Base-by-base conservation (phyloP, 2,113 vertebrate genomes). In the Malurus elegans region DNA sequence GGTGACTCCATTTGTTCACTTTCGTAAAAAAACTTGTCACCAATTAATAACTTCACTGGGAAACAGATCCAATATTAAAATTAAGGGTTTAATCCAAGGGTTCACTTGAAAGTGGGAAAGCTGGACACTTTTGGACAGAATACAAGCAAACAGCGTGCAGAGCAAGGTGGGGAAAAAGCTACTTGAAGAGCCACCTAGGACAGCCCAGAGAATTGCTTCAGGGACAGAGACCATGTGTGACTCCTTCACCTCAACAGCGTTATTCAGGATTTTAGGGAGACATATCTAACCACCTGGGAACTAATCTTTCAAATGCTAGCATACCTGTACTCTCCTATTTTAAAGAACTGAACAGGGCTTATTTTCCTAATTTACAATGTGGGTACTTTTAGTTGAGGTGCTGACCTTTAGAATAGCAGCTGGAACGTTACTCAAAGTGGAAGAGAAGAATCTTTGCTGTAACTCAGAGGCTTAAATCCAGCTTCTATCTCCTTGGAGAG, bases 321-420 rank as follows among this genome's bases (percentile, higher is more conserved):
- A 66, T 36, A 61, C 31, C 15, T 23, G 3, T 9, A 53, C 28
- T 64, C 12, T 51, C 12, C 19, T 57, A 42, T 76, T 76, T 29
- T 42, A 62, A 57, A 78, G 60, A 80, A 12, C 6, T 21, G 8
- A 72, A 42, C 8, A n/a, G 29, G n/a, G 3, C 7, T 83, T 79
- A 48, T 76, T 57, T 91, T 69, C 62, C 12, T 83, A 50, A 62
- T 78, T 90, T 83, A 50, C 38, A 70, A 2, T 6, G 18, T 21
- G 15, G 19, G 2, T 45, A 26, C 3, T 58, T 91, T 36, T 26
- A 36, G 20, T 29, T 81, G 44, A 90, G n/a, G 44, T 60, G 56
- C 29, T 90, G 61, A 93, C 53, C 70, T 90, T 93, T 64, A 71
- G 36, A 92, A 69, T 4, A 86, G 82, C 67, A 90, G 40, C 54